phyloP scores from a whole-genome alignment of 2,113 vertebrate genomes.

The Rana temporaria region DNA sequence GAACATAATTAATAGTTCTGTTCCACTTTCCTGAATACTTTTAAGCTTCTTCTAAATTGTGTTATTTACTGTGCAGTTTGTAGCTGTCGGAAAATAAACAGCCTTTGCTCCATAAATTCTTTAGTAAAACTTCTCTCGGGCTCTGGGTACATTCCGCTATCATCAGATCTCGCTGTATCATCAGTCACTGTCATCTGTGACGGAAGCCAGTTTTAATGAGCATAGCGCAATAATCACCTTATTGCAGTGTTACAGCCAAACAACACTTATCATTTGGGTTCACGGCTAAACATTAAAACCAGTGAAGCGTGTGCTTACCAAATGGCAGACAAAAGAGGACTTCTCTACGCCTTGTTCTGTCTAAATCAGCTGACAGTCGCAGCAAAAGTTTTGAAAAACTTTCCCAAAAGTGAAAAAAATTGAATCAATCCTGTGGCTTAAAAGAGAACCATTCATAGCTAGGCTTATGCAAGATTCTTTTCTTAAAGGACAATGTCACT shows the following conservation, averaged over 20 bases:
- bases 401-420: constrained; percentile 25
- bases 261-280: constrained; percentile 69
- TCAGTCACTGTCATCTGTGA: constrained; percentile 71
- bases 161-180: constrained; percentile 65
- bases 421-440: no score
- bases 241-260: constrained; percentile 68
- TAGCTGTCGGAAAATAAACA: constrained; percentile 79
- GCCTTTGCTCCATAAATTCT: constrained; percentile 62
- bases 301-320: constrained; percentile 61
- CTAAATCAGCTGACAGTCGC: constrained; percentile 59
- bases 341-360: constrained; percentile 62
- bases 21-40: constrained; percentile 76
- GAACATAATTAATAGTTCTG: constrained; percentile 75
- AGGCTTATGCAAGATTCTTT: no score
- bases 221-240: constrained; percentile 66
- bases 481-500: constrained; percentile 14
- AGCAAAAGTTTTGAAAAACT: constrained; percentile 58
- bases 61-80: constrained; percentile 77
- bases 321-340: constrained; percentile 61
- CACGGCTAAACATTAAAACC: constrained; percentile 65
- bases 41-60: constrained; percentile 70
- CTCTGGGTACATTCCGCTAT: constrained; percentile 72
- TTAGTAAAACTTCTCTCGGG: constrained; percentile 67
- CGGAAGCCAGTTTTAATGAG: constrained; percentile 71
- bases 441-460: no score